Evolutionary conservation across 2,888 invertebrate species (phyloP).

Genomic region (Heliconius erato): DNA sequence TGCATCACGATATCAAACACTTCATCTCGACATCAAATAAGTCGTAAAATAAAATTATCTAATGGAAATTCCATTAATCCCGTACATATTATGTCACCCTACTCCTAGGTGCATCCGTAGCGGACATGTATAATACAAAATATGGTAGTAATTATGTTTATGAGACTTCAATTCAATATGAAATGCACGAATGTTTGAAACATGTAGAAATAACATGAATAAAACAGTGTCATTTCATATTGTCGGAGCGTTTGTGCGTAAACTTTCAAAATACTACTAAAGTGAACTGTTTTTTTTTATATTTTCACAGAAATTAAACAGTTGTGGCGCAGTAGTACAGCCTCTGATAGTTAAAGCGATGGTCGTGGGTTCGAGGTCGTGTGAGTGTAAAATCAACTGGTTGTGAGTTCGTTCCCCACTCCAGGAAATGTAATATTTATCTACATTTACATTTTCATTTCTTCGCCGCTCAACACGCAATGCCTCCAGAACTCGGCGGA

Average conservation of each 20-base stretch:
- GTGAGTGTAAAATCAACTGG: too few relatives aligned
- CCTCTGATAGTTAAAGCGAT: too few relatives aligned
- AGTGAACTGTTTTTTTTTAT: neutral
- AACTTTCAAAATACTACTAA: conserved; percentile 1
- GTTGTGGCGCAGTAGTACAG: too few relatives aligned
- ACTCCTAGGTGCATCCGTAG: conserved; percentile 55
- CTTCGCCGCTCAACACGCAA: too few relatives aligned
- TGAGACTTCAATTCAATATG: conserved; percentile 49
- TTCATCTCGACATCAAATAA: too few relatives aligned
- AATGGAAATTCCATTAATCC: neutral
- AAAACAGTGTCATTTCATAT: conserved; percentile 34
- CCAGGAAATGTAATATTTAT: too few relatives aligned
- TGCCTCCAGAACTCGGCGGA: too few relatives aligned
- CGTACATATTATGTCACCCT: conserved; percentile 4
- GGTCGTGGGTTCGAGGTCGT: too few relatives aligned
- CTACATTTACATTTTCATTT: too few relatives aligned
- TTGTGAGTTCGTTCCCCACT: too few relatives aligned
- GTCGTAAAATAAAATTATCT: neutral
- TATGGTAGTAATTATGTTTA: conserved; percentile 52
- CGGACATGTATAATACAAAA: conserved; percentile 52
- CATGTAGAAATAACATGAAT: conserved; percentile 38
- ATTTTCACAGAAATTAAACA: neutral
- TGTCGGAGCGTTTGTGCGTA: conserved; percentile 25
- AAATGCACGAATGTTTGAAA: conserved; percentile 40
- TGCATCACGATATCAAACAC: neutral